A percentile compares a stretch with the other conserved stretches of the same genome.
These are phyloP conservation scores for Tachypleus tridentatus DNA, from an alignment of 1,140 invertebrate species.

Conservation along the genomic window DNA sequence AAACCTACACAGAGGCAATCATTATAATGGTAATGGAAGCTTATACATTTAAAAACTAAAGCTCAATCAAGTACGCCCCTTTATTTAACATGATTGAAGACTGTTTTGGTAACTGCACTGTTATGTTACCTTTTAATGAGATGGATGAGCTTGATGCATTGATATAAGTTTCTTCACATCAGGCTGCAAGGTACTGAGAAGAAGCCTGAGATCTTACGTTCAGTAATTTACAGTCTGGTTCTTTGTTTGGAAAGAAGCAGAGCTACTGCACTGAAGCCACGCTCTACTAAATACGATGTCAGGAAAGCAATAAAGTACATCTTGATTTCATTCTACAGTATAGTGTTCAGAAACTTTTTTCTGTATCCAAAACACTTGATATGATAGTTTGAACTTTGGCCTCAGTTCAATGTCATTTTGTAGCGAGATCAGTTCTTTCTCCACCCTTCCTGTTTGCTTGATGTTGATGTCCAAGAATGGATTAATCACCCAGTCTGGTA, in stretches of 20 bases:
- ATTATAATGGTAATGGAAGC: too few species aligned
- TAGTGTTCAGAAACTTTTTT: constrained; percentile 12
- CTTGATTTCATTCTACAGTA: constrained; percentile 13
- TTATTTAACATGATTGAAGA: too few species aligned
- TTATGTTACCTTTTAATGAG: not conserved
- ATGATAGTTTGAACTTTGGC: constrained; percentile 15
- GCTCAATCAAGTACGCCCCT: too few species aligned
- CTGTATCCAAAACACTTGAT: constrained; percentile 20
- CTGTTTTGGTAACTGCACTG: too few species aligned
- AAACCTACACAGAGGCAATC: too few species aligned
- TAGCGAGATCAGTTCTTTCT: constrained; percentile 9
- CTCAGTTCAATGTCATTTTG: constrained; percentile 13
- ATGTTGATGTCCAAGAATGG: constrained; percentile 11
- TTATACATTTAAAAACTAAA: too few species aligned
- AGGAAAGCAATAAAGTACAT: constrained; percentile 20
- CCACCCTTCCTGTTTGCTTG: not conserved
- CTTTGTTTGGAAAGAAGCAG: constrained; percentile 13
- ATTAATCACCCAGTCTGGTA: constrained; percentile 17
- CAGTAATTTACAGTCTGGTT: constrained; percentile 8
- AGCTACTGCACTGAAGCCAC: constrained; percentile 13
- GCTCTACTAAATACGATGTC: constrained; percentile 19
- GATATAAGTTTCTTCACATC: constrained; percentile 9
- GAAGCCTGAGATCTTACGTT: constrained; percentile 8
- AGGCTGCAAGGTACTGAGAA: constrained; percentile 6
- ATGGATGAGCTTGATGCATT: constrained; percentile 3